phyloP scores from a whole-genome alignment of 2,888 invertebrate species.

The Icerya purchasi region DNA sequence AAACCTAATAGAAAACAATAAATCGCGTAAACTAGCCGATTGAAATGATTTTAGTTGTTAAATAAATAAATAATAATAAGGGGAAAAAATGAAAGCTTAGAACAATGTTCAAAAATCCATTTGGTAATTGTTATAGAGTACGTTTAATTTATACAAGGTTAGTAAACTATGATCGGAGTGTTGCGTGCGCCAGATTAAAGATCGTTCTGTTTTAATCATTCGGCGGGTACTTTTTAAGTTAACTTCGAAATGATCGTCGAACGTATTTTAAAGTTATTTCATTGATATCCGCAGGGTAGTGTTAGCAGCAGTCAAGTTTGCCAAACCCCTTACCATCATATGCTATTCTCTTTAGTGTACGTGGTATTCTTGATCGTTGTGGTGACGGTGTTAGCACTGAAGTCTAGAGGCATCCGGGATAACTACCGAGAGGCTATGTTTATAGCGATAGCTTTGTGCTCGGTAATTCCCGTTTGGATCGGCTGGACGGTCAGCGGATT shows the following conservation, averaged over 20 bases:
- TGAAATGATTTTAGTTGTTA: too few species aligned
- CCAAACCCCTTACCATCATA: conserved; percentile 44
- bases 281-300: conserved; percentile 1
- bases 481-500: conserved; percentile 67
- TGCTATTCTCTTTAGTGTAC: conserved; percentile 56
- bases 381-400: conserved; percentile 62
- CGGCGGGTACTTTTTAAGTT: neutral
- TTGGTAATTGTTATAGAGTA: too few species aligned
- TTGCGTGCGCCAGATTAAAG: too few species aligned
- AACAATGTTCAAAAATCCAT: too few species aligned
- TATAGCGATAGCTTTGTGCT: conserved; percentile 69
- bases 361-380: conserved; percentile 65
- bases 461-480: conserved; percentile 67
- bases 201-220: too few species aligned
- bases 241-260: neutral
- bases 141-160: too few species aligned
- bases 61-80: too few species aligned
- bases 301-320: conserved; percentile 25
- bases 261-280: neutral
- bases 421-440: conserved; percentile 84
- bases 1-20: too few species aligned
- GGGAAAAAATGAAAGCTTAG: too few species aligned
- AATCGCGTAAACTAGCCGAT: too few species aligned
- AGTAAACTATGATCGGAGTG: too few species aligned
- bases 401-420: conserved; percentile 71